phyloP scores from a whole-genome alignment of 2,113 vertebrate species.

The Grammomys surdaster region DNA sequence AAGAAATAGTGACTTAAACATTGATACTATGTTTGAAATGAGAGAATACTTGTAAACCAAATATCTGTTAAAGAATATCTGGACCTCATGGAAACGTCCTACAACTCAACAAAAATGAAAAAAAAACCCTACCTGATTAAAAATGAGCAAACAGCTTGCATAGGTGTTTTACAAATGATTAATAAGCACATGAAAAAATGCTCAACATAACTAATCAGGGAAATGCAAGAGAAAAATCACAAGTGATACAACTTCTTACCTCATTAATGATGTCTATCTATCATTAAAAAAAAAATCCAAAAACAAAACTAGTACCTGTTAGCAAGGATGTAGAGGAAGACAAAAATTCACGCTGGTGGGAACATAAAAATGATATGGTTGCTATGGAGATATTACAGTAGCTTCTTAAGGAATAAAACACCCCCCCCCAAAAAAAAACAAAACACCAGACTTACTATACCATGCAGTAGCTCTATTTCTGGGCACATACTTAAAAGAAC shows the following conservation, averaged over 20 bases:
- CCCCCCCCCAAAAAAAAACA: background rate
- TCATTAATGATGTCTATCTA: background rate
- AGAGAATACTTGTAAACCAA: background rate
- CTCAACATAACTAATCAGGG: background rate
- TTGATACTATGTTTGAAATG: background rate
- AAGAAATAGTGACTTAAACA: conserved; percentile 42
- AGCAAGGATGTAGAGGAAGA: background rate
- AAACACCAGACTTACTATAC: conserved; percentile 22
- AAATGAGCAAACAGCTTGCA: conserved; percentile 24
- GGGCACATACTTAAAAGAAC: background rate
- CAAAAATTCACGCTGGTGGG: background rate
- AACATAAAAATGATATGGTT: background rate
- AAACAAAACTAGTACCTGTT: background rate
- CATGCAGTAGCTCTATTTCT: background rate
- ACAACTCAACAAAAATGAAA: conserved; percentile 1
- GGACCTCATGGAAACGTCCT: conserved; percentile 7
- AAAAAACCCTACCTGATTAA: background rate
- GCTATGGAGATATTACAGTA: background rate
- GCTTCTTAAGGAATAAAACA: background rate
- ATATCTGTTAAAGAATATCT: background rate
- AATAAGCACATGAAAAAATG: conserved; percentile 28
- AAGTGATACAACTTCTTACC: background rate
- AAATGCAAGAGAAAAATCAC: conserved; percentile 37
- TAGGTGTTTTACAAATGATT: background rate
- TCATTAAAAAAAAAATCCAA: background rate